phyloP scores from a whole-genome alignment of 2,797 vertebrate species.

The Clarias pachynema region DNA sequence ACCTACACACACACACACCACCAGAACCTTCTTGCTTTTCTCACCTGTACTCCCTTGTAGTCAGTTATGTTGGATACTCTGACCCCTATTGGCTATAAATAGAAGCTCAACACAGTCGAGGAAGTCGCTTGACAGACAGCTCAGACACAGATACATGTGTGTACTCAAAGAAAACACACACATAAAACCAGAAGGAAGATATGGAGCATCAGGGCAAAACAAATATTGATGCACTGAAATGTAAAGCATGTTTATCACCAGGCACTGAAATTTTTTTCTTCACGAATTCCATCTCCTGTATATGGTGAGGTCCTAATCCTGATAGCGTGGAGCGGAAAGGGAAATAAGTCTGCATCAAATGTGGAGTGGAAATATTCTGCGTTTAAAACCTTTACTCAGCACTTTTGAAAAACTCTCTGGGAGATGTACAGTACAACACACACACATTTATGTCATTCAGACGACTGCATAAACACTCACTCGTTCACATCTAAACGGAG shows the following conservation, averaged over 20 bases:
- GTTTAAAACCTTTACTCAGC: neutral
- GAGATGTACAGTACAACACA: neutral
- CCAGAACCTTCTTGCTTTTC: neutral
- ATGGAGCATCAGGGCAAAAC: too few relatives aligned
- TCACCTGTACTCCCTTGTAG: neutral
- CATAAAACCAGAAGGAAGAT: neutral
- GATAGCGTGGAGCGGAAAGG: neutral
- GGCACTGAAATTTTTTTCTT: neutral
- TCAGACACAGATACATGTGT: neutral
- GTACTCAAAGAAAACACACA: neutral
- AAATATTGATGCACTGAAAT: neutral
- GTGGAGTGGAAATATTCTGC: neutral
- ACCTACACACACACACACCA: neutral
- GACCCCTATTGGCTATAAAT: constrained; percentile 45
- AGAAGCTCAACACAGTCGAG: neutral
- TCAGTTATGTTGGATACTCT: constrained; percentile 28
- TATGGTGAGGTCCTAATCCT: neutral
- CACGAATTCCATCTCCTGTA: neutral
- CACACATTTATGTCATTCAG: neutral
- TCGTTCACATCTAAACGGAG: neutral
- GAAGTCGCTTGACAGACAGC: neutral
- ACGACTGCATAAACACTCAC: neutral
- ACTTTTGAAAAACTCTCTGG: neutral
- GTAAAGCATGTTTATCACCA: neutral
- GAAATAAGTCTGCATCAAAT: neutral